A percentile compares a stretch with the other conserved stretches of the same genome.
Evolutionary conservation across 2,888 invertebrate genomes (phyloP).

Genomic region (Caradrina kadenii): DNA sequence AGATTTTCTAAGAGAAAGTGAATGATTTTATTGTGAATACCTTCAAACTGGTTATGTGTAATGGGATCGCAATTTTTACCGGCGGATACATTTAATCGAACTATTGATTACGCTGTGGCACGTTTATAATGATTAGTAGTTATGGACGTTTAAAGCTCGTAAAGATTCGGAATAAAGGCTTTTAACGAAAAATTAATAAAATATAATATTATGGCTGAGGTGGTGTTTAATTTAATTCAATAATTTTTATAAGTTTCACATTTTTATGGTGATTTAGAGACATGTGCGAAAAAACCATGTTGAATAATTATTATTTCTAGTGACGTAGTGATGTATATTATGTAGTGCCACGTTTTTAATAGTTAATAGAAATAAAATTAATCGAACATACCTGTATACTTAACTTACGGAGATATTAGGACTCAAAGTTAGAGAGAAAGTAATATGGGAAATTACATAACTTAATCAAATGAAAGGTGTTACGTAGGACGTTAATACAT

Average conservation of each 20-base stretch:
- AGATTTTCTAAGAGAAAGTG: slow-evolving; percentile 87
- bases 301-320: neutral
- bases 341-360: neutral
- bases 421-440: neutral
- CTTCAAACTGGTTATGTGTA: slow-evolving; percentile 80
- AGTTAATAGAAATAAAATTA: neutral
- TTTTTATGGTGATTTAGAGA: neutral
- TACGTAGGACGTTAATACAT: no score
- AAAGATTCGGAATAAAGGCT: slow-evolving; percentile 45
- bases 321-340: neutral
- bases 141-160: slow-evolving; percentile 40
- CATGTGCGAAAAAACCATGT: neutral
- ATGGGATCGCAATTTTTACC: slow-evolving; percentile 77
- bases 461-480: neutral
- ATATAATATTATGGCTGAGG: slow-evolving; percentile 21
- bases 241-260: slow-evolving; percentile 6
- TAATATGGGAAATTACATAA: neutral
- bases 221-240: slow-evolving; percentile 39
- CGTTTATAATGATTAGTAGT: slow-evolving; percentile 62
- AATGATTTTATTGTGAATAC: slow-evolving; percentile 86
- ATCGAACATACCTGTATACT: neutral
- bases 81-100: slow-evolving; percentile 72
- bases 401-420: neutral
- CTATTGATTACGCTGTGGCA: slow-evolving; percentile 64
- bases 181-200: slow-evolving; percentile 51